Conservation (phyloP, 1,140 invertebrate genomes). For the Idris sp. region DNA sequence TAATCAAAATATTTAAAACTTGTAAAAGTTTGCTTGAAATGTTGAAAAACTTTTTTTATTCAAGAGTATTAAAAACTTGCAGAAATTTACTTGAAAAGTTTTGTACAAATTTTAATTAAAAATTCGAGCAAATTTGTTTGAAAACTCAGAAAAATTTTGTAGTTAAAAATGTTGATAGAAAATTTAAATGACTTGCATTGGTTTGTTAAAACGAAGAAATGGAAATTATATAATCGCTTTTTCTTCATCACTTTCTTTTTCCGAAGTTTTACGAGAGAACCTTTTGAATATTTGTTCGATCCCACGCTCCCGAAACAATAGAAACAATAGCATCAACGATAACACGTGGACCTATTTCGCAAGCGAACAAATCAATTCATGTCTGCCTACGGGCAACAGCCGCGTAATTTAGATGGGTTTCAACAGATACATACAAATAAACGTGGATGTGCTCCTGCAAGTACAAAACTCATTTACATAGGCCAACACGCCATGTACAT, state of each 20-base stretch:
- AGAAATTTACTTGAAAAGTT: too few relatives aligned
- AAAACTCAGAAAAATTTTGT: too few relatives aligned
- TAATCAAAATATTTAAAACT: too few relatives aligned
- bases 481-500: conserved; percentile 38
- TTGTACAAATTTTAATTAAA: too few relatives aligned
- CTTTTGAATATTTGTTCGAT: conserved; percentile 51
- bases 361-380: conserved; percentile 65
- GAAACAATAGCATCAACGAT: conserved; percentile 56
- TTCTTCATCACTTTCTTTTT: conserved; percentile 46
- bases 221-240: conserved; percentile 30
- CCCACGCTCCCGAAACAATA: conserved; percentile 58
- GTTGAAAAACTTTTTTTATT: too few relatives aligned
- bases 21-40: too few relatives aligned
- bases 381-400: conserved; percentile 52
- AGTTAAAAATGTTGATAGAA: too few relatives aligned
- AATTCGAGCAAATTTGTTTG: too few relatives aligned
- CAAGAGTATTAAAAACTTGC: too few relatives aligned
- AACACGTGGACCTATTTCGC: conserved; percentile 52
- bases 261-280: conserved; percentile 2
- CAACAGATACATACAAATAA: conserved; percentile 39
- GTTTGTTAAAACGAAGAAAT: conserved; percentile 53
- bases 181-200: too few relatives aligned
- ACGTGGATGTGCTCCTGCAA: conserved; percentile 9
- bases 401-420: conserved; percentile 60
- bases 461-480: conserved; percentile 51